These are phyloP conservation scores for Calidris pygmaea DNA, from an alignment of 2,113 vertebrate genomes.

Conservation along the genomic window DNA sequence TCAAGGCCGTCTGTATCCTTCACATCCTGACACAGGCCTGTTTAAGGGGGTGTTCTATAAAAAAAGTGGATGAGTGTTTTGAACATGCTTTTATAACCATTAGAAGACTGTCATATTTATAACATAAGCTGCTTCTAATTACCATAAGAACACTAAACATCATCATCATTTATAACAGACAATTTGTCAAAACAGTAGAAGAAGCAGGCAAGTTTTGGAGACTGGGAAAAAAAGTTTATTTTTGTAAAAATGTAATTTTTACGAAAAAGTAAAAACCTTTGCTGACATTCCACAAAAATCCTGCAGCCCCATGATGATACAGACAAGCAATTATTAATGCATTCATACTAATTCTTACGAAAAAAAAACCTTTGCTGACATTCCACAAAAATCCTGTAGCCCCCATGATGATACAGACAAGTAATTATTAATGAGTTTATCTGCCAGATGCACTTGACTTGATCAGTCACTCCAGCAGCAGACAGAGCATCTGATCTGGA, in stretches of 20 bases:
- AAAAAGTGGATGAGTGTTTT: not conserved
- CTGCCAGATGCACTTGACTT: conserved; percentile 43
- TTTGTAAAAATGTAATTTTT: not conserved
- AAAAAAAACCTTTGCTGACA: conserved; percentile 1
- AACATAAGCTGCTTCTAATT: conserved; percentile 56
- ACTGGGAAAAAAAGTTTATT: not conserved
- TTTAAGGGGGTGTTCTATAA: not conserved
- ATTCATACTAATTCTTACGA: conserved; percentile 9
- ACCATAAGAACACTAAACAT: conserved; percentile 54
- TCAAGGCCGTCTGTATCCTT: not conserved
- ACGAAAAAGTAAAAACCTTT: not conserved
- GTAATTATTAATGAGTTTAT: conserved; percentile 35
- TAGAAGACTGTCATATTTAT: conserved; percentile 37
- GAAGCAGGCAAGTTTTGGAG: conserved; percentile 1
- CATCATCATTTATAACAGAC: conserved; percentile 39
- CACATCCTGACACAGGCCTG: not conserved
- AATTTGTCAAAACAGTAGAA: conserved; percentile 62
- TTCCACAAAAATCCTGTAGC: not conserved
- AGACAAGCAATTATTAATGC: conserved; percentile 17
- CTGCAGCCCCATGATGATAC: not conserved
- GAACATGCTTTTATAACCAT: conserved; percentile 26
- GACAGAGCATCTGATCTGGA: conserved; percentile 55
- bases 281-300: not conserved
- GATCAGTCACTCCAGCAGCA: conserved; percentile 50
- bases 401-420: not conserved